phyloP scores from a whole-genome alignment of 2,888 invertebrate species.

The Heliothis peltigera region DNA sequence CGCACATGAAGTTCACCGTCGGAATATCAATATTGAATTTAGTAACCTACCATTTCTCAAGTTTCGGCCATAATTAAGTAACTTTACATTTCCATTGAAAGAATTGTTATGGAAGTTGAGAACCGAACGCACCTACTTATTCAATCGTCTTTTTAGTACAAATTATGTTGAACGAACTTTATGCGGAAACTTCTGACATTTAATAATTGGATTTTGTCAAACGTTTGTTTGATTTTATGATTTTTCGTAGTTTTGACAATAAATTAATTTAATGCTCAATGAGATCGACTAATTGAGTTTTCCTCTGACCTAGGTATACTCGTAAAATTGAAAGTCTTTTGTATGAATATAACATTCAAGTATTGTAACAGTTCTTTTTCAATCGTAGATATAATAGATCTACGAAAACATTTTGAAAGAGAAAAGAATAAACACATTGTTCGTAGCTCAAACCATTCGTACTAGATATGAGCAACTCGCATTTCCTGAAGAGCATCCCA shows the following conservation, averaged over 20 bases:
- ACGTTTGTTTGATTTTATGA: slow-evolving; percentile 8
- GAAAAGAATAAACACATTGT: background rate
- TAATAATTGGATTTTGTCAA: slow-evolving; percentile 21
- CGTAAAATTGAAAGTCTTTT: no score
- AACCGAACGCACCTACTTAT: slow-evolving; percentile 17
- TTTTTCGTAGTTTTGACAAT: background rate
- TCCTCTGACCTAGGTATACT: no score
- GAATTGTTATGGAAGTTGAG: slow-evolving; percentile 18
- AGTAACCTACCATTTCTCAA: slow-evolving; percentile 7
- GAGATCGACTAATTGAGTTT: no score
- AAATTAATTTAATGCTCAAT: no score
- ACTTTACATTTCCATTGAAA: slow-evolving; percentile 29
- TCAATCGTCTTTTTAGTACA: slow-evolving; percentile 17
- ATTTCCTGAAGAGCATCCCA: slow-evolving; percentile 26
- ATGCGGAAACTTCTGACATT: slow-evolving; percentile 27
- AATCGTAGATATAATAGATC: no score
- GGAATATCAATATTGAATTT: slow-evolving; percentile 17
- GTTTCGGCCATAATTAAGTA: slow-evolving; percentile 26
- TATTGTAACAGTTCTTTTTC: no score
- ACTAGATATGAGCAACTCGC: background rate
- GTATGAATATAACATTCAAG: no score
- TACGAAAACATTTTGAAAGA: background rate
- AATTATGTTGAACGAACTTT: slow-evolving; percentile 25
- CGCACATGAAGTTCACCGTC: slow-evolving; percentile 11
- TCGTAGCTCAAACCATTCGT: background rate